phyloP scores from a whole-genome alignment of 2,113 vertebrate species.

The Nannospalax galili region DNA sequence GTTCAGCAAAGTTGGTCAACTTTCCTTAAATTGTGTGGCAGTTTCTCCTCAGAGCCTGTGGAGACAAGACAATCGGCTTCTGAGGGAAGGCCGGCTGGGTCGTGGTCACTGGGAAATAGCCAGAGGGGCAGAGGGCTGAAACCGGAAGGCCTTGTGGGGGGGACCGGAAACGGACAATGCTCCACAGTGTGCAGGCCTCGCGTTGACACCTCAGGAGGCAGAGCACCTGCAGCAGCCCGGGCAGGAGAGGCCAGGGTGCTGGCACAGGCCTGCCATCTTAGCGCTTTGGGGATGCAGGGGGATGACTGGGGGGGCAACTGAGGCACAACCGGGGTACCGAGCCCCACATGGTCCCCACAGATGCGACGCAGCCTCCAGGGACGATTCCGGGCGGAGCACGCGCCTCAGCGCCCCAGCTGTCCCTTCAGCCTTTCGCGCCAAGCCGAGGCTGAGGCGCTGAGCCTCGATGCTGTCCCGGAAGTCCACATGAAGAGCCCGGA shows the following conservation, averaged over 20 bases:
- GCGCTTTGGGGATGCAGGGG: background rate
- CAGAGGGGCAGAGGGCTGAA: background rate
- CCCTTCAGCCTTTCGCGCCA: background rate
- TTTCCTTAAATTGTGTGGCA: background rate
- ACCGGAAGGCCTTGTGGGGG: too few species aligned
- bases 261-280: background rate
- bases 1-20: too few species aligned
- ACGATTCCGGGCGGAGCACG: too few species aligned
- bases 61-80: slow-evolving; percentile 56
- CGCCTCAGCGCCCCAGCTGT: too few species aligned
- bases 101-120: background rate
- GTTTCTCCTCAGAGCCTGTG: slow-evolving; percentile 23
- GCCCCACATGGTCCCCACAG: background rate
- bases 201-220: too few species aligned
- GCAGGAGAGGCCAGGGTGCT: background rate
- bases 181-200: too few species aligned
- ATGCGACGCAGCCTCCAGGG: background rate
- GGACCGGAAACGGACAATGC: too few species aligned
- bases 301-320: background rate
- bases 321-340: too few species aligned
- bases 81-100: too few species aligned
- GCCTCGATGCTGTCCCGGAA: background rate
- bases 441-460: too few species aligned
- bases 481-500: fast-evolving
- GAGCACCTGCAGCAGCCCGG: too few species aligned